phyloP scores from a whole-genome alignment of 2,888 invertebrate species.

The Caenorhabditis sp. region DNA sequence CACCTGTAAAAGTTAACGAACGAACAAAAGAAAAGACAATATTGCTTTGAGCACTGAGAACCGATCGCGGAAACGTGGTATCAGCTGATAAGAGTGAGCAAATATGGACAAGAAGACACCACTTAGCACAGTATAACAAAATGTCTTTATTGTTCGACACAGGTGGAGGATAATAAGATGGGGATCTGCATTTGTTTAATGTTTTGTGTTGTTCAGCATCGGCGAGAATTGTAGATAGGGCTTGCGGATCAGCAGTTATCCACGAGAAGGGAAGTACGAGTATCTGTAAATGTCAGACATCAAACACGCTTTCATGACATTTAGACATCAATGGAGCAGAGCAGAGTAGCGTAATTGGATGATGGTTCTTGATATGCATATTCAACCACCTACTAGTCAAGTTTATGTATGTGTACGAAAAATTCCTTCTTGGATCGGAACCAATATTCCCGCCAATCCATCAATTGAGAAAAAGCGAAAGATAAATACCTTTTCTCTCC shows the following conservation, averaged over 20 bases:
- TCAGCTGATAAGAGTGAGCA: neutral
- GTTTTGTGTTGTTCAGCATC: slow-evolving; percentile 13
- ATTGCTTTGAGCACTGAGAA: too few relatives aligned
- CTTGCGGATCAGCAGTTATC: slow-evolving; percentile 11
- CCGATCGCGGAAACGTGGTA: too few relatives aligned
- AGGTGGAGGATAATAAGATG: slow-evolving; percentile 18
- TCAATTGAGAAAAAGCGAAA: slow-evolving; percentile 7
- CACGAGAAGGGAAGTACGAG: slow-evolving; percentile 58
- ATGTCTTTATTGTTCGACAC: slow-evolving; percentile 50
- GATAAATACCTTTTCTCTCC: slow-evolving; percentile 47
- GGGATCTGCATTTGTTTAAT: slow-evolving; percentile 28
- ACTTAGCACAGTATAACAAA: slow-evolving; percentile 29
- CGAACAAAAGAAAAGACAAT: too few relatives aligned
- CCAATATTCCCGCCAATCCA: slow-evolving; percentile 14
- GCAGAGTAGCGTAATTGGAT: too few relatives aligned
- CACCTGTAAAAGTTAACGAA: too few relatives aligned
- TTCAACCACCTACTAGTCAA: slow-evolving; percentile 1
- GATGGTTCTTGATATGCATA: slow-evolving; percentile 50
- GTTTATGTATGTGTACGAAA: slow-evolving; percentile 4
- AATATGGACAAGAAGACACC: neutral
- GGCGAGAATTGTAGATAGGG: slow-evolving; percentile 21
- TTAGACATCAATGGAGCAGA: slow-evolving; percentile 26
- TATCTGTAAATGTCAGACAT: slow-evolving; percentile 57
- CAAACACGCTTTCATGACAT: slow-evolving; percentile 37
- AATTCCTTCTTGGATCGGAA: slow-evolving; percentile 27